These are phyloP conservation scores for Chaetops frenatus DNA, from an alignment of 2,113 vertebrate species.

Conservation along the genomic window DNA sequence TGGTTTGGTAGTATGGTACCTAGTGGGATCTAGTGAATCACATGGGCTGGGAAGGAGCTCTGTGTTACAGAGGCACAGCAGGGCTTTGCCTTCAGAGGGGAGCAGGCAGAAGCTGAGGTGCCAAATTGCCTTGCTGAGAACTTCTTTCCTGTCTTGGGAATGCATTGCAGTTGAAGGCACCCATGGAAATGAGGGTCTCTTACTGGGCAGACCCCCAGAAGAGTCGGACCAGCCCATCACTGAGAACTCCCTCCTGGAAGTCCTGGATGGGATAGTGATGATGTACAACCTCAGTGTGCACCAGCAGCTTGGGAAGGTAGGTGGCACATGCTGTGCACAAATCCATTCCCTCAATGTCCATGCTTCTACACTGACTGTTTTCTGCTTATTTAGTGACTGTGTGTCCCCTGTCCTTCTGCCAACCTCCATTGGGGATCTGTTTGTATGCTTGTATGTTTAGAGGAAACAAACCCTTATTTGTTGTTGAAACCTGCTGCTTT, in stretches of 20 bases:
- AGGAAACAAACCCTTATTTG: not conserved
- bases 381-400: not conserved
- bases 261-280: slow-evolving; percentile 92
- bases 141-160: not conserved
- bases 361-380: not conserved
- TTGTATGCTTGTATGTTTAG: not conserved
- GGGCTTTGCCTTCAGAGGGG: not conserved
- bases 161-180: slow-evolving; percentile 85
- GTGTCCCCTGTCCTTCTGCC: not conserved
- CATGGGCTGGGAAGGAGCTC: not conserved
- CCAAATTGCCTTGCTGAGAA: not conserved
- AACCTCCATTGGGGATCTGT: accelerated
- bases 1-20: not conserved
- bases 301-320: slow-evolving; percentile 97
- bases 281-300: slow-evolving; percentile 98
- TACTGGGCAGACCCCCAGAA: slow-evolving; percentile 89
- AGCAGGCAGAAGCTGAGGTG: not conserved
- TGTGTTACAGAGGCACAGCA: not conserved
- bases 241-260: slow-evolving; percentile 92
- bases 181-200: slow-evolving; percentile 88
- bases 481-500: slow-evolving; percentile 1
- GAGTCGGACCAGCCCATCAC: slow-evolving; percentile 86
- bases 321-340: not conserved
- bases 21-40: not conserved
- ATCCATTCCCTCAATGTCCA: accelerated